These are phyloP conservation scores for Drosophila monieri DNA, from an alignment of 2,888 invertebrate genomes.

Conservation along the genomic window DNA sequence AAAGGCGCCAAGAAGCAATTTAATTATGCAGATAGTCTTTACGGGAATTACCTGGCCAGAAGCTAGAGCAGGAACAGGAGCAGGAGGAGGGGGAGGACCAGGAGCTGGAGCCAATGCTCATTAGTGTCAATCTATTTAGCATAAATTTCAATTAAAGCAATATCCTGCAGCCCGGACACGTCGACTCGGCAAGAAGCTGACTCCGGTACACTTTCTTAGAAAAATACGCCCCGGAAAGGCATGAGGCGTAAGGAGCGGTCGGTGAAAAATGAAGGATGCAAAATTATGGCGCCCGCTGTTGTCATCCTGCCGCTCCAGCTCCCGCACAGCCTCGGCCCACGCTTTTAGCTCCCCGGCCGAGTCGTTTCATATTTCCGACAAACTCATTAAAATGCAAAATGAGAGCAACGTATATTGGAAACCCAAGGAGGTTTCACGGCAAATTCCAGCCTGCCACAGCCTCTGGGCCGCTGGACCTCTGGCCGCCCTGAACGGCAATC, in stretches of 20 bases:
- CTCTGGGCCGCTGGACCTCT: not conserved
- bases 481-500: conserved; percentile 8
- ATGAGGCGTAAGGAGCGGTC: not conserved
- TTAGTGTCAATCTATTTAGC: conserved; percentile 80
- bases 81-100: not conserved
- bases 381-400: conserved; percentile 78
- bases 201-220: conserved; percentile 66
- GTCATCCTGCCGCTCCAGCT: conserved; percentile 23
- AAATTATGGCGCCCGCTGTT: conserved; percentile 57
- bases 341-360: not conserved
- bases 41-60: conserved; percentile 56
- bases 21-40: conserved; percentile 73
- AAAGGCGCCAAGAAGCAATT: conserved; percentile 56
- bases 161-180: conserved; percentile 70
- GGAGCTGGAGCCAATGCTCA: conserved; percentile 69
- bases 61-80: conserved; percentile 7
- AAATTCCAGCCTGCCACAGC: not conserved
- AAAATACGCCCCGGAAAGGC: conserved; percentile 44
- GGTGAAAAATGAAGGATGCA: conserved; percentile 31
- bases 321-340: not conserved
- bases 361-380: conserved; percentile 66
- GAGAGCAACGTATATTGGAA: conserved; percentile 54
- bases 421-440: not conserved
- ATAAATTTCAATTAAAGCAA: conserved; percentile 80
- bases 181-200: conserved; percentile 27